Evolutionary conservation across 2,888 invertebrate genomes (phyloP), one percentile per base, ranked within the genome.

Genomic region (Melinopterus prodromus): DNA sequence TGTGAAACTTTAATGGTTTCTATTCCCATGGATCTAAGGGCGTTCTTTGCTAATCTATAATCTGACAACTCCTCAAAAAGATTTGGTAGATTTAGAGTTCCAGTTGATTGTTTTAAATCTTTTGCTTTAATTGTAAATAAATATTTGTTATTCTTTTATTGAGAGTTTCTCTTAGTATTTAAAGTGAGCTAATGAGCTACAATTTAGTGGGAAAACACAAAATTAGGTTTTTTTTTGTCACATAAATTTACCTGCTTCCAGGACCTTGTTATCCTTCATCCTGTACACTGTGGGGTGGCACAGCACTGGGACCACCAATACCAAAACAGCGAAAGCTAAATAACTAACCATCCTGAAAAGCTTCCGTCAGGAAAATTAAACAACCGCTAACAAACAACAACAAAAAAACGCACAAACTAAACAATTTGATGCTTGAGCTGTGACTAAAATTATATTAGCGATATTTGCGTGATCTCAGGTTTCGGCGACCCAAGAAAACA

Each of bases 201-300:
- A n/a, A n/a, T n/a, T n/a, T n/a, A n/a, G n/a, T n/a, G n/a, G n/a
- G n/a, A n/a, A n/a, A n/a, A 26, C 26, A 26, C 1, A 26, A 26
- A 2, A 26, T 26, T 26, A 3, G n/a, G n/a, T n/a, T 26, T 2
- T 26, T 26, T 26, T 26, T 26, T 2, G 26, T 26, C 2, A 26
- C 16, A 6, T n/a, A n/a, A 77, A 82, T 86, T 84, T 84, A 91
- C 91, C 91, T 86, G 91, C 89, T 86, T 91, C 91, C 78, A 90
- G 88, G 84, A 90, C 89, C 82, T 90, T 90, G 82, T 90, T 89
- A 36, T 89, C 89, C 84, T 90, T 91, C 82, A 88, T 89, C 83
- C 90, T 90, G 83, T 91, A 91, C 81, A 91, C 84, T 85, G 91
- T 91, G 36, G 91, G 88, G 74, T 85, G 83, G 74, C 84, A 81